A percentile compares a stretch with the other conserved stretches of the same genome.
Evolutionary conservation across 1,140 invertebrate species (phyloP).

Genomic region (Lanistes nyassanus): DNA sequence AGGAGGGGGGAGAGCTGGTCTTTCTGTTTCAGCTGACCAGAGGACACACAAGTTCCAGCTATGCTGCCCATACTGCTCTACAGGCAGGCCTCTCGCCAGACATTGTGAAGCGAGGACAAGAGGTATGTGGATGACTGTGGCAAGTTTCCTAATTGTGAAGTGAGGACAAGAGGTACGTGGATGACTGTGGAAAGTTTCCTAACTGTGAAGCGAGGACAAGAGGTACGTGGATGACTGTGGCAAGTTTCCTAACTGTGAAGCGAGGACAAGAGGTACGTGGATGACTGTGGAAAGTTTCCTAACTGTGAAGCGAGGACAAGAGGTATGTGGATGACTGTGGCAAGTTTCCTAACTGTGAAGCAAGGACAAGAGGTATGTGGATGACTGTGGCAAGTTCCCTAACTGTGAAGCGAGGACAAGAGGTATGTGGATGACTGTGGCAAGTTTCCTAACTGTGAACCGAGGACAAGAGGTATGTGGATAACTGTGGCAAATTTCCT

Average conservation of each 20-base stretch:
- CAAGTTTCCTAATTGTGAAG: background rate
- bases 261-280: too few species aligned
- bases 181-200: background rate
- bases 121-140: constrained; percentile 50
- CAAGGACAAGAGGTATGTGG: too few species aligned
- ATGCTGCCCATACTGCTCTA: constrained; percentile 71
- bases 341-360: too few species aligned
- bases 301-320: too few species aligned
- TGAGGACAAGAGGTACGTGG: background rate
- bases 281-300: too few species aligned
- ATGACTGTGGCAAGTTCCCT: too few species aligned
- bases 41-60: constrained; percentile 70
- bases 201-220: background rate
- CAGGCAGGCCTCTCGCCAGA: constrained; percentile 66
- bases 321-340: too few species aligned
- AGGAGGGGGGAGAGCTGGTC: constrained; percentile 70
- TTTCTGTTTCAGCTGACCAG: constrained; percentile 74
- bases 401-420: too few species aligned
- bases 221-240: background rate
- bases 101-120: constrained; percentile 61
- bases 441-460: too few species aligned
- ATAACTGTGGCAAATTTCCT: too few species aligned
- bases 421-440: too few species aligned
- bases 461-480: too few species aligned
- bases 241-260: background rate